Conservation (phyloP, 2,888 invertebrate genomes). For the Ornithoptera alexandrae region DNA sequence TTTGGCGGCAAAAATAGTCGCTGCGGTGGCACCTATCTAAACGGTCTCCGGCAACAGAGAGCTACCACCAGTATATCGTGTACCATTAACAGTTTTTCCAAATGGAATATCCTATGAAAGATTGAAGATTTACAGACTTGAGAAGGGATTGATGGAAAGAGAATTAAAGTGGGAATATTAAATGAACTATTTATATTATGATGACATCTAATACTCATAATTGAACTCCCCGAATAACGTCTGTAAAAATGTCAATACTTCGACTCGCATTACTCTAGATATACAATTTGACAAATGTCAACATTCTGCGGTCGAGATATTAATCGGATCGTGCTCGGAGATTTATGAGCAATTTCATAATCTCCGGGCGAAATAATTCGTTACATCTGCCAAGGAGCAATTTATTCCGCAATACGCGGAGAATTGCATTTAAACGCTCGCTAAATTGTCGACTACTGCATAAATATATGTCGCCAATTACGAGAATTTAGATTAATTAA, state of each 20-base stretch:
- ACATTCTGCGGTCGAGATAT: conserved; percentile 23
- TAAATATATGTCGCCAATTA: conserved; percentile 9
- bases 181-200: no score
- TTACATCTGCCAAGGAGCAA: conserved; percentile 64
- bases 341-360: conserved; percentile 66
- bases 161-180: no score
- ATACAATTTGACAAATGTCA: conserved; percentile 25
- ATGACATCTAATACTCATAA: not conserved
- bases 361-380: conserved; percentile 61
- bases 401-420: conserved; percentile 52
- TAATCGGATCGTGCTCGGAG: conserved; percentile 54
- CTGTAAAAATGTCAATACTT: conserved; percentile 2
- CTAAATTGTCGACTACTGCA: conserved; percentile 33
- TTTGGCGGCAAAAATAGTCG: no score
- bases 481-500: not conserved
- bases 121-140: no score
- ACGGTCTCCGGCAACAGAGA: no score
- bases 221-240: not conserved
- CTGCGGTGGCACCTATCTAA: no score
- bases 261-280: not conserved
- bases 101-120: no score
- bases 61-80: no score
- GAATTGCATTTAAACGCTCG: conserved; percentile 57
- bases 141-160: no score
- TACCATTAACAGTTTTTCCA: no score